Evolutionary conservation across 2,797 vertebrate genomes (phyloP), one percentile per base, ranked within the genome.

Genomic region (Limosa lapponica): DNA sequence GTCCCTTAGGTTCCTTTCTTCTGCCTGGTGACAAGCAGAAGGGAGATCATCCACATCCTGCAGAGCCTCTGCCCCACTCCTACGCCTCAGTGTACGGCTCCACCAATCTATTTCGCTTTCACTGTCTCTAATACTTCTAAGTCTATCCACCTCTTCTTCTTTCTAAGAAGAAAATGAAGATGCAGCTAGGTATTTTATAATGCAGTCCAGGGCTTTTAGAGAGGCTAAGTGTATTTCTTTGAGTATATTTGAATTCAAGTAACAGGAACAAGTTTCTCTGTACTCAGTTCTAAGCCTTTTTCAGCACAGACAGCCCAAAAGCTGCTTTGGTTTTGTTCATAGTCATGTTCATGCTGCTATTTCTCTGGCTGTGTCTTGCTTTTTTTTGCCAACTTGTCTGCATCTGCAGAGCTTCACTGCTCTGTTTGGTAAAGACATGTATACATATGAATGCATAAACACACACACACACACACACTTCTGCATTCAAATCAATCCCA

Each of bases 141-240:
- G 41, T 43, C 41, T 43, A 16, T 43, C 41, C 16, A 16, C 41
- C 41, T 43, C 41, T 16, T 43, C 16, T n/a, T n/a, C n/a, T n/a
- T n/a, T n/a, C n/a, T n/a, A 79, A 90, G 39, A 82, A 82, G 54
- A 82, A 87, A 79, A 61, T 69, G 8, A 75, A 75, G 55, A 62
- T 46, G n/a, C 19, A 43, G 41, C 13, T 65, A 78, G 61, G 46
- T 75, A 43, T 85, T 87, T 90, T 69, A 11, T 89, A 34, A 82
- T 79, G 49, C 20, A 89, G 1, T 58, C 25, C 62, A 71, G 41
- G 28, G 22, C 44, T 69, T 79, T 72, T 72, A 55, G 54, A 79
- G 65, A 72, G 37, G 11, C 27, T 65, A 36, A 84, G 2, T 7
- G 0, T 84, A 66, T 92, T 92, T 86, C 36, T 74, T 13, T 19